phyloP scores from a whole-genome alignment of 2,797 vertebrate species.

The Lemur catta region DNA sequence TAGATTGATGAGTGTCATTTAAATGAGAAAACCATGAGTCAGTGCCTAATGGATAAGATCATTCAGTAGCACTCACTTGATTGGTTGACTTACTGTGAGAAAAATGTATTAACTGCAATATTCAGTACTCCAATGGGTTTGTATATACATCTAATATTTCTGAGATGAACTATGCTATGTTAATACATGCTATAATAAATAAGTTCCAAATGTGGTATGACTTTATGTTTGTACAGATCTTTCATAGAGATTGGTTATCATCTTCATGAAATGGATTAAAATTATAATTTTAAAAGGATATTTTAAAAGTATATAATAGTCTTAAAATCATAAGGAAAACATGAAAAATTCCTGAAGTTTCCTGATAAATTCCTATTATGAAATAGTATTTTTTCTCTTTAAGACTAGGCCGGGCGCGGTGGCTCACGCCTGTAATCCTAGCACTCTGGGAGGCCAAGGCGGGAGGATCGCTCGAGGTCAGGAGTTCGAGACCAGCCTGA shows the following conservation, averaged over 20 bases:
- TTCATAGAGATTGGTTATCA: not conserved
- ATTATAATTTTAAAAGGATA: too few relatives aligned
- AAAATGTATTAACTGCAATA: not conserved
- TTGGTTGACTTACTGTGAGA: not conserved
- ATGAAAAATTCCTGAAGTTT: too few relatives aligned
- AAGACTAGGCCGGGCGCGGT: too few relatives aligned
- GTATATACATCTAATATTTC: not conserved
- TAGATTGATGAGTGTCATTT: not conserved
- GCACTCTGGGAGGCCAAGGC: too few relatives aligned
- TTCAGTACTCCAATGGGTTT: not conserved
- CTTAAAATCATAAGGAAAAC: too few relatives aligned
- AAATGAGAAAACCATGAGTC: not conserved
- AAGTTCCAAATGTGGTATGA: not conserved
- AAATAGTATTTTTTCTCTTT: too few relatives aligned
- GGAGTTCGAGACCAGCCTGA: too few relatives aligned
- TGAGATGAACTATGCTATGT: not conserved
- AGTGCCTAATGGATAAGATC: not conserved
- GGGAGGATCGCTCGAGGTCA: too few relatives aligned
- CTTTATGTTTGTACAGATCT: slow-evolving; percentile 4
- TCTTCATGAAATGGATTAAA: not conserved
- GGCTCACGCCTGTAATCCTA: too few relatives aligned
- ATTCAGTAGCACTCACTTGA: not conserved
- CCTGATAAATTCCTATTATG: too few relatives aligned
- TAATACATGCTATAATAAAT: not conserved
- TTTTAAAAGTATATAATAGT: too few relatives aligned